Evolutionary conservation across 1,140 invertebrate genomes (phyloP), one percentile per base, ranked within the genome.

Genomic region (Neocloeon triangulifer): DNA sequence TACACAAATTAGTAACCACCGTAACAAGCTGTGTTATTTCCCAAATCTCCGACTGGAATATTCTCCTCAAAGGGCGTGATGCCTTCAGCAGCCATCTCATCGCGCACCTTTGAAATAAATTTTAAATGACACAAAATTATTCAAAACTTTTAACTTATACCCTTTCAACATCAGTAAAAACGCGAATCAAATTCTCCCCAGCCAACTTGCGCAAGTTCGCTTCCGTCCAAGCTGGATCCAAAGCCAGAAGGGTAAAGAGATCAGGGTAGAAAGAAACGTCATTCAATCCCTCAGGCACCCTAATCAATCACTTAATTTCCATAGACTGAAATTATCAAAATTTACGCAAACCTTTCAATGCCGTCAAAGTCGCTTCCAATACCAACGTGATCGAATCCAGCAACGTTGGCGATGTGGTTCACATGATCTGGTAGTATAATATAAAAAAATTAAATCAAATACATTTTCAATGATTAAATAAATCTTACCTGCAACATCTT

Each of bases 191-290:
- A 51, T 80, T 82, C 19, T 64, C 56, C 6, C 74, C 76, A 35
- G 74, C 73, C 30, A 82, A 46, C 50, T 80, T 79, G 47, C 70
- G 71, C 37, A 82, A 53, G 40, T 80, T 72, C 36, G 66, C 62
- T 17, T 74, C 62, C 21, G 62, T 64, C 74, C 75, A 82, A 35
- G 42, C 9, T 1, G 34, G 32, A 13, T 34, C 35, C 34, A 71
- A 66, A 20, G 79, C 53, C 10, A 81, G 53, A 30, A 70, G 64
- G 5, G 73, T 73, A 40, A 76, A 63, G 40, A 92, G 55, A 41
- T 78, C 66, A 1, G 84, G 85, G 54, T 88, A 92, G 39, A 69
- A 73, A 20, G 81, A 88, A 10, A 88, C 82, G 52, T 92, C 84
- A 50, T 89, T 82, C 28, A 92, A 57, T 9, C 82, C 84, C 25